Conservation (phyloP, 37 sponge, comb jelly and placozoan species). For the Aplysina aerophoba region DNA sequence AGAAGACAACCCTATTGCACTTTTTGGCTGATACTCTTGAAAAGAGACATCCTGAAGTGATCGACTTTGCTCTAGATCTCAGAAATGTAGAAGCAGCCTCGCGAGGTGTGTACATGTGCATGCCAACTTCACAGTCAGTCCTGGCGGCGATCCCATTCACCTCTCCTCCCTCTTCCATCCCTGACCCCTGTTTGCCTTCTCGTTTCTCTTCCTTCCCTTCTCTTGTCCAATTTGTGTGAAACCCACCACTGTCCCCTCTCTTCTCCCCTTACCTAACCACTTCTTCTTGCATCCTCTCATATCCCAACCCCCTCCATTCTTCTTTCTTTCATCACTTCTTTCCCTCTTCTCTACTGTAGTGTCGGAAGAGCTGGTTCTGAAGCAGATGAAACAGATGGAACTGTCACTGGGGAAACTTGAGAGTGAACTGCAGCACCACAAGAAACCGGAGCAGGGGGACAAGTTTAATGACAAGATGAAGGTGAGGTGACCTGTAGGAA, state of each 20-base stretch:
- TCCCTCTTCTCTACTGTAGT: constrained; percentile 32
- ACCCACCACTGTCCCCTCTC: too few species aligned
- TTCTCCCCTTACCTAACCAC: too few species aligned
- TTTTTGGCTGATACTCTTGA: constrained; percentile 89
- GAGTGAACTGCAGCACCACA: constrained; percentile 59
- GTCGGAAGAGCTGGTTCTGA: constrained; percentile 68
- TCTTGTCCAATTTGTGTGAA: too few species aligned
- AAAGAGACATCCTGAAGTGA: constrained; percentile 71
- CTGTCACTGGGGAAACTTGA: constrained; percentile 55
- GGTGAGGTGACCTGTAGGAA: neutral
- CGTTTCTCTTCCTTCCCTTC: too few species aligned
- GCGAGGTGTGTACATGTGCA: constrained; percentile 52
- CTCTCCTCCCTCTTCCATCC: too few species aligned
- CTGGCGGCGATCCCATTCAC: too few species aligned
- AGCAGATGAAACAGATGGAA: constrained; percentile 69
- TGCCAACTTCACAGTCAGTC: neutral
- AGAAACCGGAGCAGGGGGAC: constrained; percentile 63
- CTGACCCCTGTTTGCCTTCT: too few species aligned
- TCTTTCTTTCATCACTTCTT: too few species aligned
- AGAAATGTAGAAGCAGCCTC: constrained; percentile 83
- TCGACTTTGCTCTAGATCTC: constrained; percentile 77
- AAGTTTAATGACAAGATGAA: constrained; percentile 70
- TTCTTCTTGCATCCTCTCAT: too few species aligned
- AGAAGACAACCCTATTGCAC: constrained; percentile 93
- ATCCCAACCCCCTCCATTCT: too few species aligned